Percentiles rank a stretch among this genome's conserved stretches.
Conservation (phyloP, 2,888 invertebrate genomes). For the Leptinotarsa tumamoca region DNA sequence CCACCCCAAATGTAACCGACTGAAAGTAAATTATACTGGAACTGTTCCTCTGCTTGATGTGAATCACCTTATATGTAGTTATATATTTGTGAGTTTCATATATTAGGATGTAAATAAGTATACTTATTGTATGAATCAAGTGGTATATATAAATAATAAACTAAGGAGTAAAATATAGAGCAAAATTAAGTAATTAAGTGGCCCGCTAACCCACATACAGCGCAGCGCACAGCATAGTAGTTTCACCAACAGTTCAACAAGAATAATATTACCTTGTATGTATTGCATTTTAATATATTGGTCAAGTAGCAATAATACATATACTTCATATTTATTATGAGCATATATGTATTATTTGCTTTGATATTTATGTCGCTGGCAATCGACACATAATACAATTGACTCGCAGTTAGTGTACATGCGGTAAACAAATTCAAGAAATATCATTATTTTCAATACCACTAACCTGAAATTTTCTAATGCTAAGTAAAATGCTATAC, state of each 20-base stretch:
- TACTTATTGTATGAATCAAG: slow-evolving; percentile 34
- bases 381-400: slow-evolving; percentile 66
- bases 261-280: slow-evolving; percentile 40
- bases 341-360: slow-evolving; percentile 26
- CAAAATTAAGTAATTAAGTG: slow-evolving; percentile 57
- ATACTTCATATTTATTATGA: slow-evolving; percentile 28
- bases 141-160: slow-evolving; percentile 41
- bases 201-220: slow-evolving; percentile 58
- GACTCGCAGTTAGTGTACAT: slow-evolving; percentile 66
- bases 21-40: slow-evolving; percentile 6
- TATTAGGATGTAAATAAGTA: slow-evolving; percentile 33
- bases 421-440: slow-evolving; percentile 62
- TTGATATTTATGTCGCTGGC: slow-evolving; percentile 57
- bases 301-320: slow-evolving; percentile 15
- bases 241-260: slow-evolving; percentile 44
- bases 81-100: slow-evolving; percentile 34
- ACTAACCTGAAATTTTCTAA: slow-evolving; percentile 66
- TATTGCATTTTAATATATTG: slow-evolving; percentile 40
- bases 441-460: slow-evolving; percentile 63
- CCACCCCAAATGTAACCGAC: slow-evolving; percentile 10
- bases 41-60: slow-evolving; percentile 37
- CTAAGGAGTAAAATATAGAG: slow-evolving; percentile 47
- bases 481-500: slow-evolving; percentile 68
- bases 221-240: slow-evolving; percentile 54
- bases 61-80: slow-evolving; percentile 36